Conservation (phyloP, 1,140 invertebrate species). For the Sinella curviseta region DNA sequence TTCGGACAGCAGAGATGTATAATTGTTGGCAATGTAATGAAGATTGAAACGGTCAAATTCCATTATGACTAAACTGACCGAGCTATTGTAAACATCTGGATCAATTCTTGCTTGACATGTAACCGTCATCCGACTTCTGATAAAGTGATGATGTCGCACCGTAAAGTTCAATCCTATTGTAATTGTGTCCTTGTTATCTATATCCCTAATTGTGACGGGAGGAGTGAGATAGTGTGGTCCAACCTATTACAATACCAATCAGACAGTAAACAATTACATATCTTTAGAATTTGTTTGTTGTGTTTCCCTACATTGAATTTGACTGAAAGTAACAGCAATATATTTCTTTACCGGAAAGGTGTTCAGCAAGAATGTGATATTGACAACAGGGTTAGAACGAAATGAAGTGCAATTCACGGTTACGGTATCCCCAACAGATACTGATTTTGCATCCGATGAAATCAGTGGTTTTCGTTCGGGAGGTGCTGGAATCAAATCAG, state of each 20-base stretch:
- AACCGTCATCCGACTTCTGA: constrained; percentile 32
- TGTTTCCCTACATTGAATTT: neutral
- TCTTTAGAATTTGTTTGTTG: neutral
- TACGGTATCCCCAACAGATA: constrained; percentile 69
- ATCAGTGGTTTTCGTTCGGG: constrained; percentile 67
- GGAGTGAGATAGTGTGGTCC: neutral
- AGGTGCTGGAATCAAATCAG: constrained; percentile 65
- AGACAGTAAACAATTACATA: neutral
- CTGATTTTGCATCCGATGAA: constrained; percentile 67
- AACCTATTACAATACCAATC: neutral
- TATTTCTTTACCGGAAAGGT: constrained; percentile 70
- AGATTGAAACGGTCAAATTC: constrained; percentile 44
- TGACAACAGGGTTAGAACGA: constrained; percentile 75
- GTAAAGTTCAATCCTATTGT: constrained; percentile 35
- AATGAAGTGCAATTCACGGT: constrained; percentile 72
- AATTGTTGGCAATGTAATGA: constrained; percentile 43
- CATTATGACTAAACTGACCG: constrained; percentile 31
- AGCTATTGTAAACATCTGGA: constrained; percentile 34
- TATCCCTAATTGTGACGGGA: neutral
- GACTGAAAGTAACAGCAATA: too few species aligned
- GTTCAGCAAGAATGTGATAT: constrained; percentile 82
- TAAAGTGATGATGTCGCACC: constrained; percentile 38
- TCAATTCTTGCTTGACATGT: constrained; percentile 42
- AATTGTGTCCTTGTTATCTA: constrained; percentile 37
- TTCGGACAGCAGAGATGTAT: neutral